phyloP scores from a whole-genome alignment of 2,113 vertebrate species.

The Sterrhoptilus dennistouni region DNA sequence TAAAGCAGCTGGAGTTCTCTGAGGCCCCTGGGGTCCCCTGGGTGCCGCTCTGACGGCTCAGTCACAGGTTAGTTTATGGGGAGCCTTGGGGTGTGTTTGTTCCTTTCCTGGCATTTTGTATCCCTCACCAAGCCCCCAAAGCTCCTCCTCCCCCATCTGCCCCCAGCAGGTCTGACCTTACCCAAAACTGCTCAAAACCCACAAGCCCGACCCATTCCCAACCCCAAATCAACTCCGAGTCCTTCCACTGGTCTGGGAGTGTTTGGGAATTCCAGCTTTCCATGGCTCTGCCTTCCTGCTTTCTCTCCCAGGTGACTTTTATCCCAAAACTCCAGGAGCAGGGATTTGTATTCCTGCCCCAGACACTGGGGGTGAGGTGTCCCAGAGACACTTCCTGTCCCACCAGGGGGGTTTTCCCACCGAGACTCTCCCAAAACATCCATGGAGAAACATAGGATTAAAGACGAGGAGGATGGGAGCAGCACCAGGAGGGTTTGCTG shows the following conservation, averaged over 20 bases:
- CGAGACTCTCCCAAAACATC: fast-evolving
- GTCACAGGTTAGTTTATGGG: background rate
- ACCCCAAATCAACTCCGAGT: background rate
- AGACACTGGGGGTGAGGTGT: background rate
- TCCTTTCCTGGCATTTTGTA: background rate
- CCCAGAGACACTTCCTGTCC: background rate
- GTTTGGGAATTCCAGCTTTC: background rate
- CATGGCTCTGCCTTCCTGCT: background rate
- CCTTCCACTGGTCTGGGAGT: background rate
- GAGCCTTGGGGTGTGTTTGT: background rate
- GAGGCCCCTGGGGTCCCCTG: background rate
- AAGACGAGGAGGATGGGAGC: fast-evolving
- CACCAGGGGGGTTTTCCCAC: background rate
- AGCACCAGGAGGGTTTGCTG: background rate
- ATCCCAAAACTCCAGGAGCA: background rate
- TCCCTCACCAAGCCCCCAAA: background rate
- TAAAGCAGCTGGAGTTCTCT: background rate
- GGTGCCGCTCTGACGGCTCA: background rate
- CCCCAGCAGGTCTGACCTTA: background rate
- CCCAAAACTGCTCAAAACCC: background rate
- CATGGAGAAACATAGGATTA: background rate
- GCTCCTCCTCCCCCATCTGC: fast-evolving
- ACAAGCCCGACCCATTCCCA: background rate
- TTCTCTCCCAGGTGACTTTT: background rate
- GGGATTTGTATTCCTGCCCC: background rate